These are phyloP conservation scores for Gobionotothen gibberifrons DNA, from an alignment of 2,797 vertebrate genomes.

Conservation along the genomic window DNA sequence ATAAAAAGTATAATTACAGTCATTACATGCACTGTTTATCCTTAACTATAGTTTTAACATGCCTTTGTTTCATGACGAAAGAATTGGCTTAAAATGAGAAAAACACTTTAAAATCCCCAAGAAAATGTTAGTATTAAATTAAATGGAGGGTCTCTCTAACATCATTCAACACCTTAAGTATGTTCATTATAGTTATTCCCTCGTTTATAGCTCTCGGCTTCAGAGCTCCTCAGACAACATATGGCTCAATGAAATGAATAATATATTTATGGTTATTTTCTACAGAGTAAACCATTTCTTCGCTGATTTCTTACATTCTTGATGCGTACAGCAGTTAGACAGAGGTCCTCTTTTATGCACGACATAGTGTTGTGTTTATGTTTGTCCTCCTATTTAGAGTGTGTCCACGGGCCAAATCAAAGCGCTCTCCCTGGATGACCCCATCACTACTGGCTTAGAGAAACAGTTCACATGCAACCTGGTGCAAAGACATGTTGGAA, in stretches of 20 bases:
- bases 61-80: background rate
- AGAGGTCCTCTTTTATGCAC: constrained; percentile 2
- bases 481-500: constrained; percentile 26
- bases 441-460: background rate
- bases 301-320: constrained; percentile 19
- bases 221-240: constrained; percentile 20
- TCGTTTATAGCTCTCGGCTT: constrained; percentile 13
- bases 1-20: constrained; percentile 18
- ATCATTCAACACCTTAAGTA: constrained; percentile 20
- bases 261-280: constrained; percentile 26
- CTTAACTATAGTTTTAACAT: constrained; percentile 9
- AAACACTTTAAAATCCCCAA: constrained; percentile 7
- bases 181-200: constrained; percentile 15
- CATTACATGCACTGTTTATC: constrained; percentile 13
- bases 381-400: background rate
- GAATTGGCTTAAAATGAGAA: constrained; percentile 5
- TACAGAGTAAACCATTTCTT: constrained; percentile 12
- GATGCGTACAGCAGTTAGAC: background rate
- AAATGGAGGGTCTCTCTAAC: background rate
- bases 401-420: constrained; percentile 21
- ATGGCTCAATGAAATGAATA: constrained; percentile 18
- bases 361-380: background rate
- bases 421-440: constrained; percentile 14
- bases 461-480: background rate
- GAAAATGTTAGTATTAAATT: constrained; percentile 8